Conservation (phyloP, 2,888 invertebrate species). For the Ornithoptera priamus region DNA sequence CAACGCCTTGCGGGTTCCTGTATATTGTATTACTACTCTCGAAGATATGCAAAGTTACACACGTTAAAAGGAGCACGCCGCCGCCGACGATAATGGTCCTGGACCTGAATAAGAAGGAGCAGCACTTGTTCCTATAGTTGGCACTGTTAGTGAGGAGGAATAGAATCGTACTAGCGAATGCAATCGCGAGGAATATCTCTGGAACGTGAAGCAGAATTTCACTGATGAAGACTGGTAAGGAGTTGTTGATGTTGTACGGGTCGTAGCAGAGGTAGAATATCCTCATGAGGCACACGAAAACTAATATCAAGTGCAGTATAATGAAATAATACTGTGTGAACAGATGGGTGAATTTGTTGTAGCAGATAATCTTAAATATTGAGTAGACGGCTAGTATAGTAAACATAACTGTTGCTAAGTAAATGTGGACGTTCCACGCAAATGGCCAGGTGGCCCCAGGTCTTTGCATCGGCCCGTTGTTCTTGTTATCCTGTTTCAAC, state of each 20-base stretch:
- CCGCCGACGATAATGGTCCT: conserved; percentile 89
- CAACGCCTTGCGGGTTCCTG: conserved; percentile 67
- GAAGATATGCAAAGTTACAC: conserved; percentile 90
- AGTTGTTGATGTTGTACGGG: conserved; percentile 92
- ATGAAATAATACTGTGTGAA: conserved; percentile 94
- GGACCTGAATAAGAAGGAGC: conserved; percentile 86
- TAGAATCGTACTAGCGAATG: conserved; percentile 92
- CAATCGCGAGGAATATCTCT: conserved; percentile 92
- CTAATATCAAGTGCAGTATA: conserved; percentile 89
- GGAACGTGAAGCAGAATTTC: conserved; percentile 91
- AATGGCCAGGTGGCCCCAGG: conserved; percentile 86
- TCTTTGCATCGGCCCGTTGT: conserved; percentile 63
- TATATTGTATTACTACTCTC: conserved; percentile 80
- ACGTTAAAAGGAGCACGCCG: conserved; percentile 87
- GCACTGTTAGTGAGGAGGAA: conserved; percentile 91
- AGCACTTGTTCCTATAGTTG: conserved; percentile 85
- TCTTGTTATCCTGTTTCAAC: conserved; percentile 65
- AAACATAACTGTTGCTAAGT: conserved; percentile 91
- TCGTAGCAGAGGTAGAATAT: conserved; percentile 95
- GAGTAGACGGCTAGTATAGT: conserved; percentile 91
- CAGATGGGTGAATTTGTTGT: conserved; percentile 91
- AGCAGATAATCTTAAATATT: conserved; percentile 91
- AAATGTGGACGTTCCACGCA: conserved; percentile 95
- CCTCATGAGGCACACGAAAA: conserved; percentile 89
- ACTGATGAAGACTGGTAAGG: conserved; percentile 88